Conservation (phyloP, 2,888 invertebrate genomes). For the Perdita meconis region DNA sequence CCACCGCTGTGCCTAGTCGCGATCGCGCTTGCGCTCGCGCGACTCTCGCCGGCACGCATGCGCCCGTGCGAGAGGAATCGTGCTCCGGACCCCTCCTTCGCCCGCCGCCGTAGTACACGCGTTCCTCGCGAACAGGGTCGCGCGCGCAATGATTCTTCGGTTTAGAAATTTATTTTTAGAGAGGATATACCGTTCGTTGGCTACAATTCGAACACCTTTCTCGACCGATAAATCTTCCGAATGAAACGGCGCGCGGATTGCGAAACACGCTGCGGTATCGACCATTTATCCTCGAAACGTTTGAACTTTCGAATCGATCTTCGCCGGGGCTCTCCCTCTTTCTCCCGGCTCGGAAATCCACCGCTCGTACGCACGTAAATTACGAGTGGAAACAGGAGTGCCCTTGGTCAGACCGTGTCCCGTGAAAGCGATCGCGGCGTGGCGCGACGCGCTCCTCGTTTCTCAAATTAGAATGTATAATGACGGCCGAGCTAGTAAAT, state of each 20-base stretch:
- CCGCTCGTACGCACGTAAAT: not conserved
- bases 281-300: constrained; percentile 6
- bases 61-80: constrained; percentile 47
- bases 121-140: constrained; percentile 48
- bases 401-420: constrained; percentile 29
- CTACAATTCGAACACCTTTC: constrained; percentile 51
- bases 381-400: constrained; percentile 6
- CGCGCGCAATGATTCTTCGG: constrained; percentile 53
- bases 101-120: constrained; percentile 13
- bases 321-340: not conserved
- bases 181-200: constrained; percentile 40
- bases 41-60: constrained; percentile 35
- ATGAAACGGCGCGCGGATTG: not conserved
- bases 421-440: constrained; percentile 12
- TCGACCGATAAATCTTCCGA: constrained; percentile 30
- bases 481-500: constrained; percentile 40
- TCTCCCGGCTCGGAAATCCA: constrained; percentile 1
- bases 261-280: constrained; percentile 8
- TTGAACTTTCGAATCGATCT: constrained; percentile 17
- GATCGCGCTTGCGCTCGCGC: constrained; percentile 34
- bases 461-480: constrained; percentile 53
- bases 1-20: not conserved
- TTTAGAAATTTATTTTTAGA: constrained; percentile 60
- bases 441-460: constrained; percentile 36
- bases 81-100: constrained; percentile 6